These are phyloP conservation scores for Nycticebus coucang DNA, from an alignment of 2,113 vertebrate genomes.

Conservation along the genomic window DNA sequence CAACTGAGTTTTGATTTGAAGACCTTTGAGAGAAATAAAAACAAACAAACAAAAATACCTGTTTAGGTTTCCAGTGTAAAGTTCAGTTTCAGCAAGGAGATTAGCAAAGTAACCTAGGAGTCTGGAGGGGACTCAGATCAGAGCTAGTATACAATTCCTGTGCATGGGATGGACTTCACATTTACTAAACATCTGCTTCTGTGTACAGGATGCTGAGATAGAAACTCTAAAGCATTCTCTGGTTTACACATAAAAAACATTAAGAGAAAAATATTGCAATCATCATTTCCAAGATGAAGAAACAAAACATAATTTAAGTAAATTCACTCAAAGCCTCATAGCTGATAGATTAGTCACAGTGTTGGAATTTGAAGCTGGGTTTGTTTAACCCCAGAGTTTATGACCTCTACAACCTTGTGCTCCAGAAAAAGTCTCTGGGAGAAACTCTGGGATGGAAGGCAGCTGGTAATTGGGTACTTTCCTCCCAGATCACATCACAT, in stretches of 20 bases:
- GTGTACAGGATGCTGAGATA: not conserved
- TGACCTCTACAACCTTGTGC: not conserved
- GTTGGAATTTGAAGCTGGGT: slow-evolving; percentile 37
- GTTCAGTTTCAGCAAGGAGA: not conserved
- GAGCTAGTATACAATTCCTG: not conserved
- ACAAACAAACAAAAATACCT: not conserved
- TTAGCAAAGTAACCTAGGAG: not conserved
- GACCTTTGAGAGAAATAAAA: not conserved
- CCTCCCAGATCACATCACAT: not conserved
- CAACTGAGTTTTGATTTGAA: not conserved
- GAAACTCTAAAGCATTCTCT: not conserved
- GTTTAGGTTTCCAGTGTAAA: not conserved
- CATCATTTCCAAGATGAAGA: not conserved
- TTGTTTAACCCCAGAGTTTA: not conserved
- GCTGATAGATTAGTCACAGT: not conserved
- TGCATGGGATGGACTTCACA: rapidly evolving
- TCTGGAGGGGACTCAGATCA: not conserved
- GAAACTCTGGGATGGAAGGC: not conserved
- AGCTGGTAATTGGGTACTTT: not conserved
- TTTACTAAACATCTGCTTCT: too few relatives aligned
- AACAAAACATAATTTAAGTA: not conserved
- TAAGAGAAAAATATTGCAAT: not conserved
- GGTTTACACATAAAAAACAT: not conserved
- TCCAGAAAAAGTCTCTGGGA: not conserved
- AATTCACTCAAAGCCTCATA: not conserved